phyloP scores from a whole-genome alignment of 23 tunicate species.

The Ciona savignyi region DNA sequence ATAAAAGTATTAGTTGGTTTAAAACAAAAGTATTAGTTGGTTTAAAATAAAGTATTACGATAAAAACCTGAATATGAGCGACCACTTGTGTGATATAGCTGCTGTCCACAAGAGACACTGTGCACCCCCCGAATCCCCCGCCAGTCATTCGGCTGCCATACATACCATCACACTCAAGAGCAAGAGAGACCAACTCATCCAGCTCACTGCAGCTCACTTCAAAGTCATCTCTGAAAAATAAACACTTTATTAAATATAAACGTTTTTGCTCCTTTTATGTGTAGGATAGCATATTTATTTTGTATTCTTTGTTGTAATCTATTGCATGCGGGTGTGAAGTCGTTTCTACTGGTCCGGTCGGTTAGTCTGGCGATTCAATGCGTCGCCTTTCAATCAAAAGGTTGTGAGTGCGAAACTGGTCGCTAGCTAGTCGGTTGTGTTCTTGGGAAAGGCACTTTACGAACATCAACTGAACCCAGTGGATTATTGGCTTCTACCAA shows the following conservation, averaged over 20 bases:
- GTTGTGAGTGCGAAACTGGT: too few species aligned
- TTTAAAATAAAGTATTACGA: too few species aligned
- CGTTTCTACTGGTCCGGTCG: too few species aligned
- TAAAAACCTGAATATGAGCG: conserved; percentile 67
- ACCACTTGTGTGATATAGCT: conserved; percentile 29
- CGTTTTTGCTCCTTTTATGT: not conserved
- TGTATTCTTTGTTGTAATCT: not conserved
- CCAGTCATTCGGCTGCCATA: conserved; percentile 98
- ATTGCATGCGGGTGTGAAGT: too few species aligned
- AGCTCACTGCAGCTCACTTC: conserved; percentile 90
- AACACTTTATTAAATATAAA: not conserved
- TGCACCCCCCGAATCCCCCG: conserved; percentile 99
- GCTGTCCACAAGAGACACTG: conserved; percentile 63
- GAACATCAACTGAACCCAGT: too few species aligned
- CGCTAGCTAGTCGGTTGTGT: too few species aligned
- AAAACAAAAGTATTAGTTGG: too few species aligned
- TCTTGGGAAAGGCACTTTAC: too few species aligned
- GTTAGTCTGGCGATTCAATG: too few species aligned
- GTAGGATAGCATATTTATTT: not conserved
- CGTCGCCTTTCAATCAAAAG: too few species aligned
- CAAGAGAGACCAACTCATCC: conserved; percentile 72
- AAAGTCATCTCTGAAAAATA: conserved; percentile 67
- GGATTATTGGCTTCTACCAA: too few species aligned
- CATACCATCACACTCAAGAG: conserved; percentile 65
- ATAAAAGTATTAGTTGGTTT: too few species aligned